phyloP scores from a whole-genome alignment of 2,113 vertebrate genomes.

The Coturnix japonica region DNA sequence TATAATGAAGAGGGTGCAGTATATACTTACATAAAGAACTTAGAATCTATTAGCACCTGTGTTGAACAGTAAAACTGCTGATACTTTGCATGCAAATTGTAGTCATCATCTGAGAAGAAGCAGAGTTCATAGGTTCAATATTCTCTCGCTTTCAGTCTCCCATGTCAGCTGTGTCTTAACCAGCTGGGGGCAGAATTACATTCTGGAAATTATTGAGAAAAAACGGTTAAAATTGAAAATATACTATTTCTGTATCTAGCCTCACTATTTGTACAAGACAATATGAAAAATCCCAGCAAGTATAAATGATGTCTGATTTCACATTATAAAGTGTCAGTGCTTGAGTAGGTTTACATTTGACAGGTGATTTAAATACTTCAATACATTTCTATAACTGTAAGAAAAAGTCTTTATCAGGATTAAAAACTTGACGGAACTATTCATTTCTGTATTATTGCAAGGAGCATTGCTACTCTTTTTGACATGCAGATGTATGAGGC shows the following conservation, averaged over 20 bases:
- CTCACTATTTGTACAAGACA: constrained; percentile 66
- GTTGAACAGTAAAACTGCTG: not conserved
- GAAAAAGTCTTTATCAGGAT: constrained; percentile 55
- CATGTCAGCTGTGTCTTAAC: constrained; percentile 80
- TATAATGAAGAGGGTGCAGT: constrained; percentile 16
- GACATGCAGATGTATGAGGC: constrained; percentile 27
- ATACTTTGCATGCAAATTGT: constrained; percentile 50
- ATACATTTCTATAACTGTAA: constrained; percentile 61
- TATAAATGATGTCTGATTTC: constrained; percentile 72
- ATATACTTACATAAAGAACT: constrained; percentile 24
- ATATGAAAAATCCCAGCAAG: constrained; percentile 71
- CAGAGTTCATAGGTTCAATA: constrained; percentile 50
- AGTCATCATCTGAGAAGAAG: constrained; percentile 22
- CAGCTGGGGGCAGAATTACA: constrained; percentile 99
- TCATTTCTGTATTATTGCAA: constrained; percentile 58
- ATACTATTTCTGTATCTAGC: constrained; percentile 52
- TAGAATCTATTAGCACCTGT: constrained; percentile 48
- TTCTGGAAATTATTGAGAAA: constrained; percentile 83
- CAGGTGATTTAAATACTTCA: constrained; percentile 78
- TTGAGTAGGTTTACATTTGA: constrained; percentile 68
- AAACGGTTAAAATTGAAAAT: constrained; percentile 66
- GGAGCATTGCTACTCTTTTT: constrained; percentile 60
- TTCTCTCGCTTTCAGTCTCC: constrained; percentile 59
- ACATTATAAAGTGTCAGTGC: constrained; percentile 71
- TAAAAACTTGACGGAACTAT: constrained; percentile 69